A percentile compares a stretch with the other conserved stretches of the same genome.
These are phyloP conservation scores for Oscheius myriophilus DNA, from an alignment of 2,888 invertebrate genomes.

Conservation along the genomic window DNA sequence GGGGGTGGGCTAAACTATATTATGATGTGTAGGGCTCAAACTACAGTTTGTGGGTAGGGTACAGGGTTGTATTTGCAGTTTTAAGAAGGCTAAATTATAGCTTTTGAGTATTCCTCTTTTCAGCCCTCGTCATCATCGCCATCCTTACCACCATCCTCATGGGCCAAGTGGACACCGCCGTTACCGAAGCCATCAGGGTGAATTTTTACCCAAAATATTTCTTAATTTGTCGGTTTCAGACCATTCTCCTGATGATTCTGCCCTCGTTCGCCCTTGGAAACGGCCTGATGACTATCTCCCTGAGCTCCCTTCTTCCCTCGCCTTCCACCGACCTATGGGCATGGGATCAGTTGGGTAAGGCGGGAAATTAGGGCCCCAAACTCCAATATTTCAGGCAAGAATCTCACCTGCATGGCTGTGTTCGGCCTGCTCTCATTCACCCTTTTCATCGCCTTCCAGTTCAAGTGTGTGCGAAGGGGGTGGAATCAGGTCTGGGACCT, in stretches of 20 bases:
- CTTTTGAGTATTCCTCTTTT: constrained; percentile 21
- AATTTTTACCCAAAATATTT: not conserved
- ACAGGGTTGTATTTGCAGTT: too few relatives aligned
- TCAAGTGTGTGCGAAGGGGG: constrained; percentile 34
- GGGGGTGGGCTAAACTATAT: too few relatives aligned
- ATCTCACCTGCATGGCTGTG: constrained; percentile 47
- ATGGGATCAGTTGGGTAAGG: constrained; percentile 37
- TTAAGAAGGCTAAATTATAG: too few relatives aligned
- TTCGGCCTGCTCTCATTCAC: constrained; percentile 54
- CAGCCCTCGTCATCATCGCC: constrained; percentile 38
- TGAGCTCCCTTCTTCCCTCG: not conserved
- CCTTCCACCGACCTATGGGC: constrained; percentile 11
- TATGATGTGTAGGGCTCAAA: too few relatives aligned
- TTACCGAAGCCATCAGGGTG: constrained; percentile 32
- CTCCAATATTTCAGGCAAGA: constrained; percentile 34
- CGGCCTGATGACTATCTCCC: constrained; percentile 35
- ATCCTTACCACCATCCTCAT: constrained; percentile 24
- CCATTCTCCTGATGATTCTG: constrained; percentile 37
- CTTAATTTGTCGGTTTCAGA: constrained; percentile 25
- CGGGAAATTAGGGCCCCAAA: too few relatives aligned
- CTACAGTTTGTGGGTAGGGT: too few relatives aligned
- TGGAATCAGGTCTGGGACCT: constrained; percentile 26
- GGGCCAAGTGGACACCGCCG: constrained; percentile 14
- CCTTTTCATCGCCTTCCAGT: constrained; percentile 55
- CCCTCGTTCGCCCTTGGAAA: constrained; percentile 51